Evolutionary conservation across 2,888 invertebrate species (phyloP), one percentile per base, ranked within the genome.

Genomic region (Scaptomyza tumidula): DNA sequence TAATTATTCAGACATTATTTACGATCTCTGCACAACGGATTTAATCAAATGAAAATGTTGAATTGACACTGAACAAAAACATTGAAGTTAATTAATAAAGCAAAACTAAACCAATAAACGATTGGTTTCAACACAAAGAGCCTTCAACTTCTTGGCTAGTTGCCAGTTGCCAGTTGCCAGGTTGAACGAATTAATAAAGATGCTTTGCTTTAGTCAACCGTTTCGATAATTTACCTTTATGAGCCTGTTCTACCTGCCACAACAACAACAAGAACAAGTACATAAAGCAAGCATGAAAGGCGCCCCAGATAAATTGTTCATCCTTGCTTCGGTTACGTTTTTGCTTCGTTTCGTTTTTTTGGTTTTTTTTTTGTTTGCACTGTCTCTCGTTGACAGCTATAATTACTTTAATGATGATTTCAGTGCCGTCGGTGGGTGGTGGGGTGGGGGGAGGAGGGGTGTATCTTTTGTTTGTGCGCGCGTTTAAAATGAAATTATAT

Each of bases 331-430:
- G 13, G 13, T 35, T 31, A 4, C 4, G 31, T 11, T 52, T 44
- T 11, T 11, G 10, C 6, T 16, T 24, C 24, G 24, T 24, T 24
- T 24, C 3, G 3, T 5, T 24, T 24, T 24, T 24, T 24, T 24
- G 24, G 0, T 5, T 11, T 6, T 13, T 16, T 31, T 3, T 33
- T 49, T 33, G 24, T 24, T 31, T 49, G 16, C n/a, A 6, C 60
- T 52, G 19, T 44, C 37, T 56, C 60, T 48, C 73, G 73, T 55
- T 78, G 80, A 78, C 78, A 84, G 70, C 75, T 68, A 84, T 81
- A 84, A 80, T 84, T 81, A 80, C 81, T 80, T 80, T 80, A 84
- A 80, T 80, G 80, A 80, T 72, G 81, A 78, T 80, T 80, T 78
- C 80, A 72, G 33, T 6, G 33, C 33, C 33, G 33, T 10, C 0